Evolutionary conservation across 2,797 vertebrate genomes (phyloP).

Genomic region (Telmatherina bonti): DNA sequence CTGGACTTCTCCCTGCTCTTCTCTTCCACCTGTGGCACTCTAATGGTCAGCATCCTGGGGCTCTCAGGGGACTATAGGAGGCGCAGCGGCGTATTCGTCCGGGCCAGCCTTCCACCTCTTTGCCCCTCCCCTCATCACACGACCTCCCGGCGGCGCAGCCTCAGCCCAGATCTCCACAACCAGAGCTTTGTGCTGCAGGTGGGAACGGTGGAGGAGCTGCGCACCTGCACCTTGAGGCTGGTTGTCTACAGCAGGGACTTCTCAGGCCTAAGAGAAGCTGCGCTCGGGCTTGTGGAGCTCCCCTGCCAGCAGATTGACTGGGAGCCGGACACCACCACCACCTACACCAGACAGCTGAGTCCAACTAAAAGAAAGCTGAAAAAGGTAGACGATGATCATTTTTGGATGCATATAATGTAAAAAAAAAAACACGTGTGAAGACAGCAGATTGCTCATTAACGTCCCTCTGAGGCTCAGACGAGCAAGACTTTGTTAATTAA

Average conservation of each 20-base stretch:
- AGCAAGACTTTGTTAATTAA: background rate
- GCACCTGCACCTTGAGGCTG: constrained; percentile 77
- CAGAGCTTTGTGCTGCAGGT: constrained; percentile 81
- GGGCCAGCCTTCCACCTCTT: constrained; percentile 81
- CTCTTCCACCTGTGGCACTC: constrained; percentile 69
- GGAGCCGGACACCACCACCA: constrained; percentile 69
- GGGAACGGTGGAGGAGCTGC: constrained; percentile 77
- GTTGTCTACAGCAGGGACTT: constrained; percentile 82
- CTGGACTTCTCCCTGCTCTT: constrained; percentile 83
- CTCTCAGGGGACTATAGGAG: constrained; percentile 76
- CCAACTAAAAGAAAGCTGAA: constrained; percentile 78
- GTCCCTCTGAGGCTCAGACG: background rate
- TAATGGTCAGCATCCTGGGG: constrained; percentile 80
- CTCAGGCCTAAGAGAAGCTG: constrained; percentile 81
- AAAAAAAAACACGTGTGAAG: background rate
- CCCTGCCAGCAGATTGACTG: constrained; percentile 79
- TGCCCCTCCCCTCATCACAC: constrained; percentile 74
- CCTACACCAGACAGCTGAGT: constrained; percentile 76
- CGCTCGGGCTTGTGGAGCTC: constrained; percentile 82
- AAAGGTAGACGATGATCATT: constrained; percentile 78
- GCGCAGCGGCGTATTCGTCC: constrained; percentile 76
- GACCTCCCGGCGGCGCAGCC: constrained; percentile 71
- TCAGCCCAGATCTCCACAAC: constrained; percentile 73
- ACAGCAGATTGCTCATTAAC: background rate
- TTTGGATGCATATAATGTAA: background rate